Conservation (phyloP, 2,888 invertebrate genomes). For the Rosalia funebris region DNA sequence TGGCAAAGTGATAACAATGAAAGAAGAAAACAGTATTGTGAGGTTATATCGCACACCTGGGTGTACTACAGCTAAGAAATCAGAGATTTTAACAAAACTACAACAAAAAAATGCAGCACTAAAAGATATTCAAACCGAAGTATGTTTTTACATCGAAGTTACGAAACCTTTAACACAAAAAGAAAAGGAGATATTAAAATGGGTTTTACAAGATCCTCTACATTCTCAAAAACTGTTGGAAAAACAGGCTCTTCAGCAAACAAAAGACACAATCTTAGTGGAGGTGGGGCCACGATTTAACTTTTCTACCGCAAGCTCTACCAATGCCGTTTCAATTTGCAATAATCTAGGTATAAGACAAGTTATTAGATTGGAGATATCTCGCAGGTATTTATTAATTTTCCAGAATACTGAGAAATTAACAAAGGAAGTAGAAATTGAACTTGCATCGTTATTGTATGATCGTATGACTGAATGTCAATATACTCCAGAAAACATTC, state of each 20-base stretch:
- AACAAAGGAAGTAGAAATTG: constrained; percentile 61
- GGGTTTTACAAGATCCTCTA: constrained; percentile 82
- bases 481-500: constrained; percentile 75
- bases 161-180: constrained; percentile 67
- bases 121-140: constrained; percentile 73
- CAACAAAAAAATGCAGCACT: constrained; percentile 65
- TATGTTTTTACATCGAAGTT: constrained; percentile 83
- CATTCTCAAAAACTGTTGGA: constrained; percentile 69
- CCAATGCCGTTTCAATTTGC: constrained; percentile 95
- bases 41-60: constrained; percentile 72
- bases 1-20: constrained; percentile 33
- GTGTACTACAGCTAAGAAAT: constrained; percentile 70
- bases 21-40: constrained; percentile 59
- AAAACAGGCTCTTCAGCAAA: constrained; percentile 65
- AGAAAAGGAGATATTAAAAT: constrained; percentile 75
- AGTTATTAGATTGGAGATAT: constrained; percentile 84
- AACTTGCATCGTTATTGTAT: constrained; percentile 74
- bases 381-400: constrained; percentile 78
- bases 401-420: constrained; percentile 63
- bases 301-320: constrained; percentile 95
- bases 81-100: constrained; percentile 69
- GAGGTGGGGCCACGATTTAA: constrained; percentile 95
- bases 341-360: constrained; percentile 81
- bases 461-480: constrained; percentile 95
- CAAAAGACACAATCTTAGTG: constrained; percentile 68